Conservation (phyloP, 2,797 vertebrate species). For the Allobates femoralis region DNA sequence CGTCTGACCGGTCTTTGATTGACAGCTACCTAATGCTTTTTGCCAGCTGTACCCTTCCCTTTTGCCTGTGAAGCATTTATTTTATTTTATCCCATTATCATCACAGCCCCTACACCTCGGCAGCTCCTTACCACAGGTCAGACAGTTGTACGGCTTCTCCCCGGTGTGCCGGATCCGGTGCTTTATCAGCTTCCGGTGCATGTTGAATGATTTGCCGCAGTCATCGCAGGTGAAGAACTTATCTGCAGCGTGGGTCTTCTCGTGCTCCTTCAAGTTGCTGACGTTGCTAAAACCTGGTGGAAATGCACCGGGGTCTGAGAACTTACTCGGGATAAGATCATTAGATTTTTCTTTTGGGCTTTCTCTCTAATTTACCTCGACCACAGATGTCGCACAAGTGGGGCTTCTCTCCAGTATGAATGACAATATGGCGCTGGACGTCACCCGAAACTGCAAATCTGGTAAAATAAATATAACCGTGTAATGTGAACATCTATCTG, state of each 20-base stretch:
- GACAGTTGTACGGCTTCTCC: constrained; percentile 90
- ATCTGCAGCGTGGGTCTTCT: constrained; percentile 91
- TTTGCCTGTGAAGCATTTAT: no score
- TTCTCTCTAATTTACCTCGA: constrained; percentile 79
- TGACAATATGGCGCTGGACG: constrained; percentile 94
- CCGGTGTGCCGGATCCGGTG: constrained; percentile 89
- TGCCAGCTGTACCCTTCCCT: no score
- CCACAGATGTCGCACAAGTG: constrained; percentile 97
- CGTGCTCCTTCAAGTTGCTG: constrained; percentile 97
- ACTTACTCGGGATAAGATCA: neutral
- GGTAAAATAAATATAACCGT: neutral
- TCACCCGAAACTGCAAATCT: constrained; percentile 97
- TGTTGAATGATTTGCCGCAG: constrained; percentile 97
- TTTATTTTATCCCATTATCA: no score
- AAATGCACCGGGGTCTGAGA: neutral
- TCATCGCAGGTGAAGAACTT: constrained; percentile 94
- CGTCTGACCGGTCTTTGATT: no score
- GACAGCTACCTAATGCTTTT: no score
- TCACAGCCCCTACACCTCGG: no score
- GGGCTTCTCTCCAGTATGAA: constrained; percentile 95
- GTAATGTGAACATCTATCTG: no score
- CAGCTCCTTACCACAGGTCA: constrained; percentile 84
- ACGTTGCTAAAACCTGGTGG: constrained; percentile 92
- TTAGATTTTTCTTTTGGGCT: neutral
- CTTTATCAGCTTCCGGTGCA: constrained; percentile 92